Evolutionary conservation across 2,113 vertebrate species (phyloP).

Genomic region (Protobothrops mucrosquamatus): DNA sequence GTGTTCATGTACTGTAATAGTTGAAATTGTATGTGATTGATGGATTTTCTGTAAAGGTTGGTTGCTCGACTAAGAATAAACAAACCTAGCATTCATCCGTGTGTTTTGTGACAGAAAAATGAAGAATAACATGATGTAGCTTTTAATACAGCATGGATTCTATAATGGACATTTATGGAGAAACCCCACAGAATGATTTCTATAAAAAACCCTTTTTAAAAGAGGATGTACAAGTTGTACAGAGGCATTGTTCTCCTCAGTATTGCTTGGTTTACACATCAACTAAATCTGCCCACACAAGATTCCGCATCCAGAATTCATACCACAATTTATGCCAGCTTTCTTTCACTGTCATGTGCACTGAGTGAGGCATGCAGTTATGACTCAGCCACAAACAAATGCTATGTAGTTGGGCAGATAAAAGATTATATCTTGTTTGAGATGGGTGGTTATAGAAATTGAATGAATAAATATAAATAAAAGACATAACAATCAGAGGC

Average conservation of each 20-base stretch:
- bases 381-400: conserved; percentile 43
- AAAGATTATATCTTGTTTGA: neutral
- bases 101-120: neutral
- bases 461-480: neutral
- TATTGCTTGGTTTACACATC: neutral
- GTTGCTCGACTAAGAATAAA: neutral
- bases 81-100: neutral
- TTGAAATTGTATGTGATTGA: neutral
- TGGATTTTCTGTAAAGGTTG: neutral
- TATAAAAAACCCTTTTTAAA: neutral
- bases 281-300: conserved; percentile 29
- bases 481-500: neutral
- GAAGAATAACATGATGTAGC: neutral
- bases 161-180: neutral
- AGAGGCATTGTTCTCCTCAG: conserved; percentile 9
- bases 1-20: neutral
- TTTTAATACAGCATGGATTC: neutral
- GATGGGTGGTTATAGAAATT: neutral
- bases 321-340: conserved; percentile 1
- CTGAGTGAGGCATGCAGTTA: conserved; percentile 6
- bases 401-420: conserved; percentile 23
- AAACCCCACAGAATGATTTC: neutral
- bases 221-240: neutral
- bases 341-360: neutral
- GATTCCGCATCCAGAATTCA: neutral